Conservation (phyloP, 1,140 invertebrate species). For the Globodera ellingtonae region DNA sequence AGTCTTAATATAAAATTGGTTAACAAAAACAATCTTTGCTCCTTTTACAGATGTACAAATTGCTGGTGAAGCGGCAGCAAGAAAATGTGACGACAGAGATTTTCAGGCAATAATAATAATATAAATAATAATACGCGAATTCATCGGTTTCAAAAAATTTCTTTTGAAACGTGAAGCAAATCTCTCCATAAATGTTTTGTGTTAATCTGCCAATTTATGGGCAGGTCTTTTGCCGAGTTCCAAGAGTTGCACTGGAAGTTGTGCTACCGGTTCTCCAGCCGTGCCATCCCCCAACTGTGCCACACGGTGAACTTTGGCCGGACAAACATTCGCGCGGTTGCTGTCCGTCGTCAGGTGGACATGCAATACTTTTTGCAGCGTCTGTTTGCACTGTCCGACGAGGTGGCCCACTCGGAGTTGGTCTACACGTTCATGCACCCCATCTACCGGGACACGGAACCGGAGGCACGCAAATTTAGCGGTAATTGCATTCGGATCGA, state of each 20-base stretch:
- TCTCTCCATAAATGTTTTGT: too few species aligned
- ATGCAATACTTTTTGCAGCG: conserved; percentile 43
- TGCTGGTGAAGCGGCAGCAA: conserved; percentile 76
- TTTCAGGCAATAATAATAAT: conserved; percentile 13
- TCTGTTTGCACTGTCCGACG: conserved; percentile 46
- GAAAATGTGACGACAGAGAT: conserved; percentile 31
- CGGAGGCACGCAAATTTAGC: conserved; percentile 37
- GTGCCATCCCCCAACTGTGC: conserved; percentile 30
- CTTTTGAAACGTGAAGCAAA: too few species aligned
- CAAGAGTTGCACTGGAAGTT: conserved; percentile 41
- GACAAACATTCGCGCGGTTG: conserved; percentile 39
- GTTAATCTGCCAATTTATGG: not conserved
- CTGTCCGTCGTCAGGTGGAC: conserved; percentile 45
- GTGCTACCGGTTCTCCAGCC: conserved; percentile 44
- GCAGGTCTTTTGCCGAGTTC: conserved; percentile 42
- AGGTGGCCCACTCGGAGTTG: conserved; percentile 53
- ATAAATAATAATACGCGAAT: too few species aligned
- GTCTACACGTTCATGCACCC: conserved; percentile 54
- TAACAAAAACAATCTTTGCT: not conserved
- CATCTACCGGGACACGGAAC: conserved; percentile 48
- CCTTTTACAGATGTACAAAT: conserved; percentile 76
- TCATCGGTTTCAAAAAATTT: too few species aligned
- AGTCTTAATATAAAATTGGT: too few species aligned
- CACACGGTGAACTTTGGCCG: conserved; percentile 32
- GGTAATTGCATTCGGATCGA: not conserved